Conservation (phyloP, 2,888 invertebrate genomes). For the Anodontia alba region DNA sequence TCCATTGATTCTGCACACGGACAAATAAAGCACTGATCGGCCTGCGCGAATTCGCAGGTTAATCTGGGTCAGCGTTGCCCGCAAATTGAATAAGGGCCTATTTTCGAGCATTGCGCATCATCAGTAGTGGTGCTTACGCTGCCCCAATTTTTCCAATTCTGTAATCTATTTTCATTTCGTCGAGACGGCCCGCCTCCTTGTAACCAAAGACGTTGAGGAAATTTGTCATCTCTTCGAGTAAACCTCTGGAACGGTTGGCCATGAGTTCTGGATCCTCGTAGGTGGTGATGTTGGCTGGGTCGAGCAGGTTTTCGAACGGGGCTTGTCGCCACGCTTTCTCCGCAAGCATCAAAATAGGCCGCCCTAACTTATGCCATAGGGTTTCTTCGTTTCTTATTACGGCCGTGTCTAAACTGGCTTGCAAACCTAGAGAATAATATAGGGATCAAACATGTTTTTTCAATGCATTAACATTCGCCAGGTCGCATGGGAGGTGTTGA, state of each 20-base stretch:
- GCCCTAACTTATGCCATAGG: conserved; percentile 31
- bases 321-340: conserved; percentile 36
- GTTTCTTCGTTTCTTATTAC: conserved; percentile 21
- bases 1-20: no score
- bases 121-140: no score
- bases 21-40: no score
- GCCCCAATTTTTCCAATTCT: conserved; percentile 33
- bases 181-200: conserved; percentile 48
- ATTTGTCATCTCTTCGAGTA: conserved; percentile 27
- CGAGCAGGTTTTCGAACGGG: conserved; percentile 35
- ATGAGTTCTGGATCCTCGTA: neutral
- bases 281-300: conserved; percentile 29
- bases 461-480: no score
- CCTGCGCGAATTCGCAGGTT: no score
- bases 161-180: conserved; percentile 22
- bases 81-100: no score
- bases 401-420: conserved; percentile 35
- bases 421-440: no score
- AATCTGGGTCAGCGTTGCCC: no score
- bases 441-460: no score
- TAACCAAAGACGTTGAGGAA: conserved; percentile 38
- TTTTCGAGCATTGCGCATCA: no score
- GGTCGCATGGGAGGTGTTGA: no score
- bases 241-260: neutral
- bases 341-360: conserved; percentile 28